Percentiles rank a stretch among this genome's conserved stretches.
phyloP scores from a whole-genome alignment of 2,797 vertebrate species.

The Notoglanidium macrostoma region DNA sequence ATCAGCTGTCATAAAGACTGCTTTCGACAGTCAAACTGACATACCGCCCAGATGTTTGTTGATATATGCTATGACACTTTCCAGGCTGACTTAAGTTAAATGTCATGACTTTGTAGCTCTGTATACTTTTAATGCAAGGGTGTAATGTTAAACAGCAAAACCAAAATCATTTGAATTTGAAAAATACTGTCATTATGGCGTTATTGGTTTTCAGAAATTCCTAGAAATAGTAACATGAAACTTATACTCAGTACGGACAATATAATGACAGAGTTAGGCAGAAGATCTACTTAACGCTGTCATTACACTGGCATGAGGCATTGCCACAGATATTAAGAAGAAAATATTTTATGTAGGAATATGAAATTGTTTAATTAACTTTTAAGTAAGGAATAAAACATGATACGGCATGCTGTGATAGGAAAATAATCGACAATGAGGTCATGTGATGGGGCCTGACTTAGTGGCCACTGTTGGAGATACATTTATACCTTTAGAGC shows the following conservation, averaged over 20 bases:
- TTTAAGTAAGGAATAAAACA: neutral
- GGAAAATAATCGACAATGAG: neutral
- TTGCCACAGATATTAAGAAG: neutral
- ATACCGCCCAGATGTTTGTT: neutral
- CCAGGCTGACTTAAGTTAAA: neutral
- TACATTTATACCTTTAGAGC: neutral
- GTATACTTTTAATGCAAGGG: neutral
- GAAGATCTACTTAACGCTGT: no score
- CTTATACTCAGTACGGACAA: neutral
- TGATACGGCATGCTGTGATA: neutral
- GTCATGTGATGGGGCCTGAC: neutral
- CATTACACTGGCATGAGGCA: neutral
- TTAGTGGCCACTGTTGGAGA: neutral
- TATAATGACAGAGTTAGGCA: neutral
- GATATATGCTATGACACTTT: neutral
- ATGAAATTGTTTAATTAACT: neutral
- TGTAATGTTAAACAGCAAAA: neutral
- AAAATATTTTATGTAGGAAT: neutral
- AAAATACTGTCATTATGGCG: neutral
- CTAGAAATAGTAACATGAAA: constrained; percentile 8
- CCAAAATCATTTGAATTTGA: neutral
- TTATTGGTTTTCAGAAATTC: neutral
- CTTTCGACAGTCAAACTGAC: neutral
- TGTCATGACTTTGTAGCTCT: neutral
- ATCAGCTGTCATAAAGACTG: neutral